Evolutionary conservation across 2,113 vertebrate species (phyloP).

Genomic region (Spea bombifrons): DNA sequence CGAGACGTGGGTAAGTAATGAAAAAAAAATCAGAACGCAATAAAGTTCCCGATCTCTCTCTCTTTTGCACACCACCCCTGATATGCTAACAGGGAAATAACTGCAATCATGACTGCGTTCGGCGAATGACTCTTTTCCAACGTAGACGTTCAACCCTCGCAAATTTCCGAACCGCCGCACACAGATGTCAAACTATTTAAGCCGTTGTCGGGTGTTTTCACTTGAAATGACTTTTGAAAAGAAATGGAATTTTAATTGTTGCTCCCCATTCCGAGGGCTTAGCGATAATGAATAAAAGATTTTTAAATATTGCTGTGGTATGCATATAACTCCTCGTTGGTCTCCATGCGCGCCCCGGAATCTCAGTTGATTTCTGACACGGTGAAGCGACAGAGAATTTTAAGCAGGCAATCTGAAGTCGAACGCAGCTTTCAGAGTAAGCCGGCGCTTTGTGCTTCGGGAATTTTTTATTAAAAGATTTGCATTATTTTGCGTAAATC

Average conservation of each 20-base stretch:
- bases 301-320: not conserved
- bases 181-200: conserved; percentile 27
- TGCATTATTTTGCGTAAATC: conserved; percentile 52
- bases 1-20: too few species aligned
- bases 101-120: not conserved
- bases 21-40: too few species aligned
- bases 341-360: conserved; percentile 1
- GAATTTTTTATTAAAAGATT: conserved; percentile 35
- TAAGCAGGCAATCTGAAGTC: conserved; percentile 50
- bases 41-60: too few species aligned
- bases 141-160: not conserved
- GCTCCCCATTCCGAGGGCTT: not conserved
- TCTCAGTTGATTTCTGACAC: conserved; percentile 25
- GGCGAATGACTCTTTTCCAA: not conserved
- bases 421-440: conserved; percentile 31
- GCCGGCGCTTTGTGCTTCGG: conserved; percentile 7
- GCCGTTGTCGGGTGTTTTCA: not conserved
- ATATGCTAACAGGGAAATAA: not conserved
- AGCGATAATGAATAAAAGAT: conserved; percentile 18
- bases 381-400: conserved; percentile 22
- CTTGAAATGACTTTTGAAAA: not conserved
- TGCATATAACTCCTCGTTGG: not conserved
- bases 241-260: not conserved
- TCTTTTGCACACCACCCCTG: too few species aligned
- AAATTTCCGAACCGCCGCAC: not conserved